A percentile compares a stretch with the other conserved stretches of the same genome.
Evolutionary conservation across 1,140 invertebrate species (phyloP).

Genomic region (Brachionus asplanchnoidis): DNA sequence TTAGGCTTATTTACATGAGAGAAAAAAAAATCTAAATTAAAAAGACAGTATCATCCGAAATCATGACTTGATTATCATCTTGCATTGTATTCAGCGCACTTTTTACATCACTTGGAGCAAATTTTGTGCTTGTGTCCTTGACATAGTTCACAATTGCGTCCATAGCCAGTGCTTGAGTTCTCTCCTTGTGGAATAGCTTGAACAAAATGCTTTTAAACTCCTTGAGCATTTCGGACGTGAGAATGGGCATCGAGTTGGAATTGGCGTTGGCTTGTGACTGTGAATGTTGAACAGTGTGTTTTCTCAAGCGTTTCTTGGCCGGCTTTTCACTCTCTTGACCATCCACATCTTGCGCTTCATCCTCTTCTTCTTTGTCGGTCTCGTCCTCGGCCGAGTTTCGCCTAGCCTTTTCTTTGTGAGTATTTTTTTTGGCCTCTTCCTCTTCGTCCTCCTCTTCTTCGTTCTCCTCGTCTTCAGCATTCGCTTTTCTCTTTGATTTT

Average conservation of each 20-base stretch:
- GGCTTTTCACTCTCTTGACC: neutral
- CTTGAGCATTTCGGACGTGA: conserved; percentile 33
- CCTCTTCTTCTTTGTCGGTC: neutral
- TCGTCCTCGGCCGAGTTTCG: conserved; percentile 24
- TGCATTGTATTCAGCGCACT: conserved; percentile 35
- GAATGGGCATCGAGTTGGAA: neutral
- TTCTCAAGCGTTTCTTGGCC: neutral
- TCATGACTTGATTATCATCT: conserved; percentile 42
- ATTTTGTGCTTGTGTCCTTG: neutral
- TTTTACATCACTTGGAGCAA: neutral
- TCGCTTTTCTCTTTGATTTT: neutral
- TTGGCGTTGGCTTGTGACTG: neutral
- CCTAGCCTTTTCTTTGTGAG: neutral
- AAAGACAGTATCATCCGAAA: conserved; percentile 39
- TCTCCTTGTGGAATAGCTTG: conserved; percentile 35
- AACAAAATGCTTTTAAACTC: conserved; percentile 33
- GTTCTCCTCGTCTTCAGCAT: neutral
- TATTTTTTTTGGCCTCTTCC: neutral
- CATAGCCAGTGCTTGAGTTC: neutral
- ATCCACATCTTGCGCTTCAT: neutral
- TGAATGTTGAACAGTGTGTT: neutral
- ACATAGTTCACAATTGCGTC: neutral
- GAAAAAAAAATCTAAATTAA: conserved; percentile 21
- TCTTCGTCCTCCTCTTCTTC: neutral
- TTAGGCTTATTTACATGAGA: neutral